Base-by-base conservation (phyloP, 2,888 invertebrate genomes). In the Orthonevra nobilis region DNA sequence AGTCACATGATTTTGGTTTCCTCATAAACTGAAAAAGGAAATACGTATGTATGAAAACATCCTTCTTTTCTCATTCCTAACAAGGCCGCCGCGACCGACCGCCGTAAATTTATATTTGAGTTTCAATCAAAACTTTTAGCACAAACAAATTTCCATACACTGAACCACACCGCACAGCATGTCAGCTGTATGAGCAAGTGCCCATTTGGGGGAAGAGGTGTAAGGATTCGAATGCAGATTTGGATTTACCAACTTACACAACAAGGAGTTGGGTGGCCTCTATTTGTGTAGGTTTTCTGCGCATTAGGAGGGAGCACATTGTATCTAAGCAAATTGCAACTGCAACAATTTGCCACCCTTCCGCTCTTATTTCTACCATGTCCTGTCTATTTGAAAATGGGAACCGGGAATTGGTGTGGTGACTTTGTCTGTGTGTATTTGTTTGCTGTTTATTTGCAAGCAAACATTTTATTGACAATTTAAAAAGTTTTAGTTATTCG, bases 111-210 rank as follows among this genome's bases (percentile, higher is more conserved):
- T 64, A 46, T 72, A 64, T 77, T 77, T 77, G 77, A 77, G 70
- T 77, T 77, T 77, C 77, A 77, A 77, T 77, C 77, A 77, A 77
- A 77, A 77, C 77, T 77, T 77, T 77, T 58, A 72, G 58, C 64
- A 68, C 68, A 68, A 74, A 77, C 64, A 72, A 70, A 77, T 64
- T 77, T 52, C 10, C 36, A 56, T 77, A 64, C 64, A 64, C 48
- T 38, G 48, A 64, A 54, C 38, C 44, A 63, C 2, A 38, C 48
- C 54, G 48, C 54, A 23, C 5, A 4, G 3, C 23, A 23, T 23
- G 5, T 23, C 23, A 23, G 3, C 3, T 23, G 23, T 23, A 30
- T 12, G 30, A 61, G 15, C 48, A 12, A 26, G 30, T 54, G 54
- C 44, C 36, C 38, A 38, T 44, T 23, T 54, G 60, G 20, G 15